Evolutionary conservation across 1,140 invertebrate genomes (phyloP).

Genomic region (Maniola jurtina): DNA sequence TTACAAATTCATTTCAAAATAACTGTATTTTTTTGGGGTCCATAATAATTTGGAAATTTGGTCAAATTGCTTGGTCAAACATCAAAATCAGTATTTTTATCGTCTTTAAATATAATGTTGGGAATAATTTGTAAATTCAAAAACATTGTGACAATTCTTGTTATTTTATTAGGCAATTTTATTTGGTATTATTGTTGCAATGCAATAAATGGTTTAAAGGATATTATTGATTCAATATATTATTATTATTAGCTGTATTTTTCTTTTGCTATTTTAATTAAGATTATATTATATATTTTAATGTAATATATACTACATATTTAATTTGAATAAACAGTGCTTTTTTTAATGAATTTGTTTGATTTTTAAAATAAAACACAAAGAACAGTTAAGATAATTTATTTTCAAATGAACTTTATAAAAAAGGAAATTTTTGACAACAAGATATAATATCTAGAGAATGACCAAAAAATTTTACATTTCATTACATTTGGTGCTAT

Average conservation of each 20-base stretch:
- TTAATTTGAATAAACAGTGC: constrained; percentile 78
- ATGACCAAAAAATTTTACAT: constrained; percentile 43
- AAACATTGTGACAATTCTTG: constrained; percentile 24
- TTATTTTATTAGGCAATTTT: constrained; percentile 53
- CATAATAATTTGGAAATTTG: not conserved
- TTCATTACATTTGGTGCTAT: constrained; percentile 47
- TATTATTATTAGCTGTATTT: constrained; percentile 75
- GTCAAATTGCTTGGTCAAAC: constrained; percentile 26
- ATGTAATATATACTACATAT: constrained; percentile 77
- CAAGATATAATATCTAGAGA: constrained; percentile 36
- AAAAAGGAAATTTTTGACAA: constrained; percentile 24
- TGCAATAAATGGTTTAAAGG: constrained; percentile 59
- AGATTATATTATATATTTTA: constrained; percentile 78
- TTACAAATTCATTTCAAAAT: no score
- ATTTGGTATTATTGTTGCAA: constrained; percentile 53
- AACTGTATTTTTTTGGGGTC: no score
- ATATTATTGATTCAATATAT: constrained; percentile 74
- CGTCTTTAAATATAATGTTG: not conserved
- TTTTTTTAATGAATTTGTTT: constrained; percentile 56
- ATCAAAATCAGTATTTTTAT: constrained; percentile 42
- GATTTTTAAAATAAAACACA: constrained; percentile 22
- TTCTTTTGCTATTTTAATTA: constrained; percentile 76
- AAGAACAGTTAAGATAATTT: constrained; percentile 23
- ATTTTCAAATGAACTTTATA: constrained; percentile 56
- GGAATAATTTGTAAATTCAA: constrained; percentile 32